phyloP scores from a whole-genome alignment of 2,888 invertebrate species.

The Tipula helvola region DNA sequence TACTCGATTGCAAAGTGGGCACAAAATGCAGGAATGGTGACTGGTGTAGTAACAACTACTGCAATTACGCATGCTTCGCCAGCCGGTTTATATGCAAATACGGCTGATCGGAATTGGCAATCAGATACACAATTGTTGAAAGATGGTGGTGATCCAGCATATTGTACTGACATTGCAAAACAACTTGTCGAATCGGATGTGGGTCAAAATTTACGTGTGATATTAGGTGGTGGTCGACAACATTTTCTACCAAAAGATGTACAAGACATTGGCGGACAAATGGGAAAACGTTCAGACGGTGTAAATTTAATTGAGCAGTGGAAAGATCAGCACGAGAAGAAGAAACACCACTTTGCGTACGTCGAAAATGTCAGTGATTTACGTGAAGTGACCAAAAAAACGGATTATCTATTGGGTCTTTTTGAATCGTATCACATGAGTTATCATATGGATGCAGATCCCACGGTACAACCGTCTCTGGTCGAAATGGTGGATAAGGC shows the following conservation, averaged over 20 bases:
- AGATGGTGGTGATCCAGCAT: conserved; percentile 36
- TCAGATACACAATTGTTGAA: conserved; percentile 45
- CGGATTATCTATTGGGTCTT: conserved; percentile 58
- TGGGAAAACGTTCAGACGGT: conserved; percentile 45
- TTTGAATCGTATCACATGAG: conserved; percentile 55
- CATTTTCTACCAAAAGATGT: conserved; percentile 47
- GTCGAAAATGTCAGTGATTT: conserved; percentile 53
- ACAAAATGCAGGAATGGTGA: conserved; percentile 48
- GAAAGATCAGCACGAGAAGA: conserved; percentile 36
- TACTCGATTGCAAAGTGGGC: conserved; percentile 59
- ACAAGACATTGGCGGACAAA: conserved; percentile 39
- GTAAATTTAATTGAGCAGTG: conserved; percentile 55
- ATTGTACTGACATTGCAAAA: conserved; percentile 58
- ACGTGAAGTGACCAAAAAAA: conserved; percentile 34
- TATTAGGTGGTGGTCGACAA: conserved; percentile 63
- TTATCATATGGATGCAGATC: conserved; percentile 53
- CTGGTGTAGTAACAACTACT: conserved; percentile 63
- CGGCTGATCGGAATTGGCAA: conserved; percentile 61
- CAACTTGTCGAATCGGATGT: conserved; percentile 54
- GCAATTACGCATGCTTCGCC: conserved; percentile 71
- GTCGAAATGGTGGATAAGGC: conserved; percentile 65
- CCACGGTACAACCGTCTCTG: conserved; percentile 47
- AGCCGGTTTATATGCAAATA: conserved; percentile 61
- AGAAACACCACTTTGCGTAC: conserved; percentile 37
- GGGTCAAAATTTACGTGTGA: conserved; percentile 48